Evolutionary conservation across 1,140 invertebrate species (phyloP).

Genomic region (Chrysopa pallens): DNA sequence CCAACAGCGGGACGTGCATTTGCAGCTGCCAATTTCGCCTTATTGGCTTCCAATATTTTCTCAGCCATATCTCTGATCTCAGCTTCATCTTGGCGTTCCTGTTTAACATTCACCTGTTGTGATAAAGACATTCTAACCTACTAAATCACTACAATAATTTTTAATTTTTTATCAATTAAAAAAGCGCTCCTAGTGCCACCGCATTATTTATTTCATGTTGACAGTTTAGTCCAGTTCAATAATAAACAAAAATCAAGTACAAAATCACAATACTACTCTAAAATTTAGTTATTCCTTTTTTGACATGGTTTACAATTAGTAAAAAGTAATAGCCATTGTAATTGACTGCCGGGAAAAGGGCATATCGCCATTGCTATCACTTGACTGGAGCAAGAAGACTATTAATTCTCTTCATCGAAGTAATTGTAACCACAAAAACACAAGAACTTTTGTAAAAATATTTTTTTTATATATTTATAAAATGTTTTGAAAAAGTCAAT

Average conservation of each 20-base stretch:
- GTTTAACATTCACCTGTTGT: conserved; percentile 36
- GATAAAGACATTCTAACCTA: background rate
- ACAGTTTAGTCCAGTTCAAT: background rate
- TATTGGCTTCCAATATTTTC: conserved; percentile 72
- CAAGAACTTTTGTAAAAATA: background rate
- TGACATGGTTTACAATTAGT: background rate
- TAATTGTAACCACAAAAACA: background rate
- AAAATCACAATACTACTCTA: background rate
- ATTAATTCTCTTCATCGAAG: too few relatives aligned
- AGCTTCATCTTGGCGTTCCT: conserved; percentile 66
- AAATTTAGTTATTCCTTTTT: background rate
- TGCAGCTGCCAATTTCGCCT: conserved; percentile 41
- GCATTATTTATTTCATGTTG: background rate
- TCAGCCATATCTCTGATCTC: conserved; percentile 70
- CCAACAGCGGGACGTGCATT: conserved; percentile 24
- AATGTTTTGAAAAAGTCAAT: background rate
- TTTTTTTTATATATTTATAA: background rate
- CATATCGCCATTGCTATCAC: too few relatives aligned
- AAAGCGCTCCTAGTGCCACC: background rate
- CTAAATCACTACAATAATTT: background rate
- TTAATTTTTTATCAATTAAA: too few relatives aligned
- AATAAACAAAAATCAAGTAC: background rate
- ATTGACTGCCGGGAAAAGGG: too few relatives aligned
- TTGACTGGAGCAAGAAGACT: too few relatives aligned
- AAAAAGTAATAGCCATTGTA: too few relatives aligned